phyloP scores from a whole-genome alignment of 1,140 invertebrate genomes.

The Drosophila obscura region DNA sequence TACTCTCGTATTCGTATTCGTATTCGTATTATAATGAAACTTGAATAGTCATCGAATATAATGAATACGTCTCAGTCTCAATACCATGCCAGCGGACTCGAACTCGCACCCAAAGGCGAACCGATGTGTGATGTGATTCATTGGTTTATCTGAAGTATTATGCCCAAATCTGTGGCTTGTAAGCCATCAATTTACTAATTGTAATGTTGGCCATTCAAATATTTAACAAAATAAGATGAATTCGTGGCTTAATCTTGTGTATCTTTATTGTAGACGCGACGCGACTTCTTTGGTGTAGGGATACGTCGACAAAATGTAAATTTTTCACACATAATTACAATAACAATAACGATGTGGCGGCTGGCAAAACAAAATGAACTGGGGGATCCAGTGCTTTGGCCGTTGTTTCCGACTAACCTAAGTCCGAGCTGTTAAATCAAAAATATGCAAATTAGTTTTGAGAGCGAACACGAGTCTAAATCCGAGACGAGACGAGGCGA shows the following conservation, averaged over 20 bases:
- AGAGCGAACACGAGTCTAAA: constrained; percentile 50
- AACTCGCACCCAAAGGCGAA: constrained; percentile 19
- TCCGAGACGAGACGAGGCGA: constrained; percentile 4
- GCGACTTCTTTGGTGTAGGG: constrained; percentile 35
- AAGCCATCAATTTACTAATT: constrained; percentile 63
- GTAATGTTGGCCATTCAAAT: constrained; percentile 53
- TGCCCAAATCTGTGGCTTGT: constrained; percentile 43
- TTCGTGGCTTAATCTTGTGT: constrained; percentile 28
- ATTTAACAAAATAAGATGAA: constrained; percentile 38
- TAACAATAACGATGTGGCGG: constrained; percentile 42
- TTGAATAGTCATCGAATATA: constrained; percentile 71
- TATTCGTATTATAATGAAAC: constrained; percentile 37
- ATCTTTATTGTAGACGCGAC: constrained; percentile 49
- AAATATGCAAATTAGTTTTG: constrained; percentile 74
- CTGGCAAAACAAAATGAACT: constrained; percentile 37
- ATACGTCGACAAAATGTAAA: constrained; percentile 66
- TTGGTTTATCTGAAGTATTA: constrained; percentile 54
- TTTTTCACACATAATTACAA: constrained; percentile 69
- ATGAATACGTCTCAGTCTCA: constrained; percentile 53
- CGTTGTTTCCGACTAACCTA: constrained; percentile 4
- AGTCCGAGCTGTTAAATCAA: constrained; percentile 80
- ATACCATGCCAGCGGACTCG: no score
- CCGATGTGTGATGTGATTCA: constrained; percentile 52
- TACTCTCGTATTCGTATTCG: no score
- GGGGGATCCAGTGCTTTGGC: no score